Base-by-base conservation (phyloP, 2,113 vertebrate genomes). In the Elgaria multicarinata region DNA sequence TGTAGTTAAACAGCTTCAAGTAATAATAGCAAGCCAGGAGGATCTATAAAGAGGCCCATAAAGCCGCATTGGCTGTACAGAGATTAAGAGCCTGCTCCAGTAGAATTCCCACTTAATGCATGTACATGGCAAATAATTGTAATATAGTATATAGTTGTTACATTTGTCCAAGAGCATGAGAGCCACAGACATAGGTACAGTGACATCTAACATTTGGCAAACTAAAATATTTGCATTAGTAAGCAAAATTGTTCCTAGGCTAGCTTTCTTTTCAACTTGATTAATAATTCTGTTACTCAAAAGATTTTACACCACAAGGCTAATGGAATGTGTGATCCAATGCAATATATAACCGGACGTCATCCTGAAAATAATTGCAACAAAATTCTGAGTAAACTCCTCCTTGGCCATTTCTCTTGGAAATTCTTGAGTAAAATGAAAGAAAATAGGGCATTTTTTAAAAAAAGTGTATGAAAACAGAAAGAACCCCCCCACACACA, bases 1-100 rank as follows among this genome's bases (percentile, higher is more conserved):
- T 83, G 46, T 39, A 91, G 86, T 55, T 87, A 88, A 31, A 91
- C 80, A 22, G 83, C 33, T 6, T 77, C 69, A n/a, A 36, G 46
- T 39, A 83, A 31, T 74, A 83, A 31, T 74, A 88, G 64, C 28
- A 75, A 12, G 82, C 6, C n/a, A 39, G 2, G 28, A 88, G 6
- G n/a, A 83, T 64, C 64, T 85, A 87, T 50, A 79, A 5, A 69
- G 78, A 6, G 90, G 83, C 1, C 20, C 50, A 90, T 46, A 91
- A 58, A 71, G 33, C 50, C 62, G 20, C 44, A 87, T 4, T 53
- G 9, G 31, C 28, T 91, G 75, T 76, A 44, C 22, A 39, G 18
- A 78, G 33, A 85, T 74, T 76, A 42, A 10, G 36, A 33, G 16
- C 0, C 26, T 74, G 36, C 26, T 62, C 50, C 50, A 84, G 20